Base-by-base conservation (phyloP, 2,888 invertebrate genomes). In the Synergus umbraculus region DNA sequence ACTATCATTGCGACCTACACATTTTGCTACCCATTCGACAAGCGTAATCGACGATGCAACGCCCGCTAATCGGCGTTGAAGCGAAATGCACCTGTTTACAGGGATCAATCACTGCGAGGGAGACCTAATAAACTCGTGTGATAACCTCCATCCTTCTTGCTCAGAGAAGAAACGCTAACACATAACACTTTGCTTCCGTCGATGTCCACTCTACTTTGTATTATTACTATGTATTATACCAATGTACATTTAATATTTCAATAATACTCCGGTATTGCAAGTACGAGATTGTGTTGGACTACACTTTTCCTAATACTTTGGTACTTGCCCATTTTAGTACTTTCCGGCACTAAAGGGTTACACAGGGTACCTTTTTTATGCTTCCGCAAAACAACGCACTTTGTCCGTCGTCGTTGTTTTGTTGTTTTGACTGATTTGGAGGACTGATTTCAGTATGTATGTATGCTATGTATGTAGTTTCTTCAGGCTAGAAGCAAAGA, bases 51-150 rank as follows among this genome's bases (percentile, higher is more conserved):
- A 58, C 69, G 41, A 73, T 10, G 54, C 37, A 73, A 73, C 41
- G 54, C 49, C 54, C 73, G n/a, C 37, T 73, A 73, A 73, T 69
- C 49, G 49, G 69, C 69, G 69, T 22, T 54, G 49, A 69, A 69
- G 54, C 46, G 37, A 69, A 46, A 69, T 69, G 69, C 69, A 69
- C 69, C 69, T 69, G 69, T 49, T 69, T 29, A 63, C 29, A 18
- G 63, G 60, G 63, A 63, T 63, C 63, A 63, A 63, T 63, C 63
- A 63, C 63, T 29, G 63, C 29, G 29, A 63, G 63, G 29, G 63
- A 29, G 29, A 63, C 63, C 29, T 63, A 63, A 63, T 63, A 63
- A 63, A 63, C 63, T 63, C 22, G 63, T 63, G 63, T 63, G 29
- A 63, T 63, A 63, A 29, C 29, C 63, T 63, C 22, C 63, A 46